Conservation (phyloP, 2,888 invertebrate genomes). For the Eremobia ochroleuca region DNA sequence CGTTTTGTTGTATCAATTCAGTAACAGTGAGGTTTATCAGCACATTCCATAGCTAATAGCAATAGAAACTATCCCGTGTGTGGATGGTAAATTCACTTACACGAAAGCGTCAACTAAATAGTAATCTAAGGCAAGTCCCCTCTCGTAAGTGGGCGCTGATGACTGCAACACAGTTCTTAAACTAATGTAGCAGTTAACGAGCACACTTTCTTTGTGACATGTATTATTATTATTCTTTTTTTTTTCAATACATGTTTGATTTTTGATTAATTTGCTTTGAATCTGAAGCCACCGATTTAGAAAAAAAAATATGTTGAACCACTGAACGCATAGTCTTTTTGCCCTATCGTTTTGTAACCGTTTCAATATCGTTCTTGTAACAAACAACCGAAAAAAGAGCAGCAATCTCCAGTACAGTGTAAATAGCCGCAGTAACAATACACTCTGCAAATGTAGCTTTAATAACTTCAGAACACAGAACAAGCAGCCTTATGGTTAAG, state of each 20-base stretch:
- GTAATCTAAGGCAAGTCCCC: not conserved
- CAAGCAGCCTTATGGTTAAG: slow-evolving; percentile 27
- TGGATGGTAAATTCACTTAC: not conserved
- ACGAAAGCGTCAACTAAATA: not conserved
- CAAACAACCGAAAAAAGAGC: slow-evolving; percentile 57
- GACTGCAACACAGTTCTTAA: too few relatives aligned
- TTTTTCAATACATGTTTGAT: too few relatives aligned
- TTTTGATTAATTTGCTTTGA: not conserved
- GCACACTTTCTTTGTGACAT: too few relatives aligned
- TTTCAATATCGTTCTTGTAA: slow-evolving; percentile 49
- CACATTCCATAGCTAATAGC: not conserved
- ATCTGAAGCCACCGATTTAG: too few relatives aligned
- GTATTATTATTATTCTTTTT: too few relatives aligned
- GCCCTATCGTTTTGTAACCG: slow-evolving; percentile 20
- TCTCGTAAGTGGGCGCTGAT: not conserved
- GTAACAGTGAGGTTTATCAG: not conserved
- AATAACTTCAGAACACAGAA: slow-evolving; percentile 52
- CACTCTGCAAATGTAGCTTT: slow-evolving; percentile 66
- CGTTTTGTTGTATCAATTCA: not conserved
- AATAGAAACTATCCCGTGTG: not conserved
- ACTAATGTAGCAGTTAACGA: too few relatives aligned
- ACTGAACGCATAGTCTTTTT: not conserved
- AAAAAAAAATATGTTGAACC: not conserved
- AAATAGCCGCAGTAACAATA: slow-evolving; percentile 73
- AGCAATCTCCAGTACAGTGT: slow-evolving; percentile 67